A percentile compares a stretch with the other conserved stretches of the same genome.
Evolutionary conservation across 2,888 invertebrate genomes (phyloP).

Genomic region (Leucozona laternaria): DNA sequence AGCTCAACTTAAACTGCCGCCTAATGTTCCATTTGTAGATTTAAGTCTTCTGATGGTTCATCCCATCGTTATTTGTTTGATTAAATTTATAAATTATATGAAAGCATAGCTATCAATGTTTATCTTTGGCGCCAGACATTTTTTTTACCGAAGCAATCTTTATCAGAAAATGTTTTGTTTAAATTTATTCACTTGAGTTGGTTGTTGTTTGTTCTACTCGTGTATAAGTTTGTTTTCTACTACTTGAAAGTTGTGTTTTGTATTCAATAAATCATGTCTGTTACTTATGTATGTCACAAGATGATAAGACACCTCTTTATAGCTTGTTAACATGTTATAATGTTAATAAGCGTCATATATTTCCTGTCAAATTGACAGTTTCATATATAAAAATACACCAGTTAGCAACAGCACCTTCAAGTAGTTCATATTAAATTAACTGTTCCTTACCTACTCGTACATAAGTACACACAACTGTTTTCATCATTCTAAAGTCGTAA

Average conservation of each 20-base stretch:
- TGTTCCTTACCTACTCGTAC: background rate
- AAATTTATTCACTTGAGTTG: conserved; percentile 5
- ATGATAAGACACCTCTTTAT: background rate
- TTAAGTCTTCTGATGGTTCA: background rate
- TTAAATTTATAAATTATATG: background rate
- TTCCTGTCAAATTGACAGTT: conserved; percentile 17
- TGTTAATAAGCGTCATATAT: conserved; percentile 7
- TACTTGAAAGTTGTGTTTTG: background rate
- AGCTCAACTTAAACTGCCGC: background rate
- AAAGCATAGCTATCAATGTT: conserved; percentile 10
- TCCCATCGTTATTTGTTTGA: conserved; percentile 1
- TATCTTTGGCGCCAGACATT: conserved; percentile 29
- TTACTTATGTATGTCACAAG: conserved; percentile 10
- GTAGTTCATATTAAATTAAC: background rate
- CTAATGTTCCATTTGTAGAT: background rate
- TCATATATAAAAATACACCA: background rate
- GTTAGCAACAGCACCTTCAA: background rate
- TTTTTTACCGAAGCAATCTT: conserved; percentile 5
- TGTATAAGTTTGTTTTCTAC: background rate
- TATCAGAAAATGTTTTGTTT: conserved; percentile 18
- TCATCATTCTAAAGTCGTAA: background rate
- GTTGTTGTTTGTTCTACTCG: conserved; percentile 5
- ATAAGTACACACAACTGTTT: no score
- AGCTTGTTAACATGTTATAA: conserved; percentile 28
- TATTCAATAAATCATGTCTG: conserved; percentile 25